Percentiles rank a stretch among this genome's conserved stretches.
phyloP scores from a whole-genome alignment of 35 echinoderm and acorn worm genomes.

The Acanthaster planci region DNA sequence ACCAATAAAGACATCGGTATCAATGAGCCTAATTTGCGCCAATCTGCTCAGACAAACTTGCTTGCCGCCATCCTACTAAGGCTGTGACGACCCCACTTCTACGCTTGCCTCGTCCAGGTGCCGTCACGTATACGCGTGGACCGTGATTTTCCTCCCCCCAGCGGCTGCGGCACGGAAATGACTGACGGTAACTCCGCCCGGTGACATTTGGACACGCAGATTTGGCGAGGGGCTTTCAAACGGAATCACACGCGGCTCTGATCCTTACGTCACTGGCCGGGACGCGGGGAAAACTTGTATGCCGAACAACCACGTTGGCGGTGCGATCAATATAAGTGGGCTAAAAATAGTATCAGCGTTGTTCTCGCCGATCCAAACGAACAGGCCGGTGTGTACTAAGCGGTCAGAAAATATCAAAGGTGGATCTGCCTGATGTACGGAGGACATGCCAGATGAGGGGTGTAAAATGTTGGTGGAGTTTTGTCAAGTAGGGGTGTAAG shows the following conservation, averaged over 20 bases:
- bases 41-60: conserved; percentile 16
- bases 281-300: background rate
- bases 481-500: background rate
- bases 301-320: conserved; percentile 10
- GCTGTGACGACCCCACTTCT: too few species aligned
- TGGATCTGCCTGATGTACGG: background rate
- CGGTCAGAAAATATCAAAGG: conserved; percentile 26
- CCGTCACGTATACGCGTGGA: background rate
- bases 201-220: conserved; percentile 22
- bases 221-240: background rate
- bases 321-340: conserved; percentile 15
- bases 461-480: background rate
- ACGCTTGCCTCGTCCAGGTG: too few species aligned
- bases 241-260: conserved; percentile 9
- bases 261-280: conserved; percentile 3
- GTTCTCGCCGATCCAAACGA: background rate
- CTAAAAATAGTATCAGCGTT: background rate
- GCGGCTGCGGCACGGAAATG: conserved; percentile 1
- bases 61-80: too few species aligned
- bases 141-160: background rate
- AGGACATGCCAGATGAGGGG: background rate
- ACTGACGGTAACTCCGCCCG: conserved; percentile 29
- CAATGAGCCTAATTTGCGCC: conserved; percentile 18
- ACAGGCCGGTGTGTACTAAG: background rate
- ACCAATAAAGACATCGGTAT: conserved; percentile 28